Conservation (phyloP, 2,113 vertebrate genomes). For the Petromus typicus region DNA sequence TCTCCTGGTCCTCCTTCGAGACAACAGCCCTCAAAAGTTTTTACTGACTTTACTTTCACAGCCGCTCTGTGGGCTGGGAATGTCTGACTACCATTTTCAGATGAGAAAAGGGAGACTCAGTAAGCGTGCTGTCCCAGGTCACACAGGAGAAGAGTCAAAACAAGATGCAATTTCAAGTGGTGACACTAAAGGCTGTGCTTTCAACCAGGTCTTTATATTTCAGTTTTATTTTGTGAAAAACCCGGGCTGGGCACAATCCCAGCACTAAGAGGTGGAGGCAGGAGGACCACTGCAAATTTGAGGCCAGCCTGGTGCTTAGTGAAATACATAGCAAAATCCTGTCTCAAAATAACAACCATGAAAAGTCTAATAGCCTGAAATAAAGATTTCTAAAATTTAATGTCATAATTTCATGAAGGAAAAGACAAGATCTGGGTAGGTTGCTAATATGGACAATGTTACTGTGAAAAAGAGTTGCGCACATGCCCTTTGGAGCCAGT, state of each 20-base stretch:
- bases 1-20: background rate
- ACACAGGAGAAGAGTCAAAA: background rate
- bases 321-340: background rate
- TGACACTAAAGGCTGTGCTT: background rate
- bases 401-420: background rate
- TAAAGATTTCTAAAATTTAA: background rate
- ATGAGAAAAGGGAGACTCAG: background rate
- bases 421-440: background rate
- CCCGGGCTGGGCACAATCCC: background rate
- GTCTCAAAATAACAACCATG: background rate
- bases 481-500: background rate
- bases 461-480: background rate
- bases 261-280: background rate
- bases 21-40: background rate
- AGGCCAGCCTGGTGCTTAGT: background rate
- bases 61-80: fast-evolving
- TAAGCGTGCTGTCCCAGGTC: background rate
- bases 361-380: background rate
- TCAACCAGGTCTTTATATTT: background rate
- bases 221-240: background rate
- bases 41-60: background rate
- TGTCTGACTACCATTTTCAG: background rate
- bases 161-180: fast-evolving
- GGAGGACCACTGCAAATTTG: background rate
- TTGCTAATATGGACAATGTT: background rate